These are phyloP conservation scores for Anhinga anhinga DNA, from an alignment of 2,113 vertebrate species.

Conservation along the genomic window DNA sequence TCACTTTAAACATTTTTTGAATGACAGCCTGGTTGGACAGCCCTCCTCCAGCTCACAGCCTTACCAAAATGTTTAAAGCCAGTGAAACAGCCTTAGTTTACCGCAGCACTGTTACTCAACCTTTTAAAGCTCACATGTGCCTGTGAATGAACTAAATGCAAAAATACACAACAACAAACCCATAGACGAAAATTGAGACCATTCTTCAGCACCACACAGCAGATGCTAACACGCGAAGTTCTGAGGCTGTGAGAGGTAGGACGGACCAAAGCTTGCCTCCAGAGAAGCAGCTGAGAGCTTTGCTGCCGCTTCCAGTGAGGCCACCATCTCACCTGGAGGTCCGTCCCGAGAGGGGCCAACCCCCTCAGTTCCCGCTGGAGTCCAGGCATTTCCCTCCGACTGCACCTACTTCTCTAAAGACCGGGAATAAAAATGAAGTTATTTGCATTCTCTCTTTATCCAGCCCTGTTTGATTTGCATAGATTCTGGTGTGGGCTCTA, in stretches of 20 bases:
- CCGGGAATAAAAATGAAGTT: background rate
- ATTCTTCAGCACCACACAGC: background rate
- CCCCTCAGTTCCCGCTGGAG: fast-evolving
- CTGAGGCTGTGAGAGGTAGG: background rate
- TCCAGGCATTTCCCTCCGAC: background rate
- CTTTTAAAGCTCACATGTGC: background rate
- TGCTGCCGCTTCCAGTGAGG: background rate
- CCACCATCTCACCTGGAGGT: background rate
- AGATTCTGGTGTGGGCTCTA: background rate
- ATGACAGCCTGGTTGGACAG: background rate
- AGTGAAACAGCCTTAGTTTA: background rate
- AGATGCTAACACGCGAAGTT: no score
- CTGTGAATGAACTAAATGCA: background rate
- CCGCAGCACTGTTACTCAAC: background rate
- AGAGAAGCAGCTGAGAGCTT: background rate
- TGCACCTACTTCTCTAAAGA: background rate
- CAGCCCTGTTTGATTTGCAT: background rate
- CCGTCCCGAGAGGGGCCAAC: fast-evolving
- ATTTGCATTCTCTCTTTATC: background rate
- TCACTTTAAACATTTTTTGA: background rate
- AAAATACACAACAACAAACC: background rate
- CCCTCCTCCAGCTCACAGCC: background rate
- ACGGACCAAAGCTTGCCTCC: background rate
- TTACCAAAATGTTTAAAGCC: background rate
- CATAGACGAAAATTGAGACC: background rate